Evolutionary conservation across 2,888 invertebrate species (phyloP).

Genomic region (Ommatoiulus sabulosus): DNA sequence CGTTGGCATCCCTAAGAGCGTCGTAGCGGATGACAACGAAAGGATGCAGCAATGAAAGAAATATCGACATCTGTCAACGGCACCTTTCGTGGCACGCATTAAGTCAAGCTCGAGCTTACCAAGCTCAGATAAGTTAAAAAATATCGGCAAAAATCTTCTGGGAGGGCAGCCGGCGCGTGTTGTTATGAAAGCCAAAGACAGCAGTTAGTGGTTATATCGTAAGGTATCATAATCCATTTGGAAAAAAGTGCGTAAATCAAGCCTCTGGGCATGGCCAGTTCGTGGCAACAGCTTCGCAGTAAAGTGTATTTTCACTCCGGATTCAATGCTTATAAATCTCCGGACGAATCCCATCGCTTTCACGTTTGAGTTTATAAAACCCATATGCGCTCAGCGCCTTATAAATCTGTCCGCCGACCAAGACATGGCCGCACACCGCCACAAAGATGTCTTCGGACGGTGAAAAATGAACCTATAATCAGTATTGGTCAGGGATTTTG

Average conservation of each 20-base stretch:
- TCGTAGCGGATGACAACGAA: background rate
- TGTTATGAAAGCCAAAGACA: background rate
- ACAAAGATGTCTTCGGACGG: background rate
- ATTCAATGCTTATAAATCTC: background rate
- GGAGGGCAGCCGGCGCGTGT: background rate
- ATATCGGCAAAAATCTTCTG: background rate
- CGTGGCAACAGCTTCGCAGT: background rate
- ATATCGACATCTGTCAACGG: background rate
- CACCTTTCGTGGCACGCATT: background rate
- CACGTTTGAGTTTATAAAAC: background rate
- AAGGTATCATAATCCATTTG: background rate
- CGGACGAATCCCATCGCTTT: background rate
- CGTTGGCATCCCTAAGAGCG: background rate
- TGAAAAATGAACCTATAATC: background rate
- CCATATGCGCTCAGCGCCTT: background rate
- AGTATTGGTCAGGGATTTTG: background rate
- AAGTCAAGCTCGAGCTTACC: background rate
- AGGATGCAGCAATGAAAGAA: background rate
- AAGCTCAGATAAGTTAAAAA: background rate
- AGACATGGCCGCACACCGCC: background rate
- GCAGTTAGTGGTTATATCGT: background rate
- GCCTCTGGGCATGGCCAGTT: background rate
- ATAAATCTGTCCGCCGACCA: background rate
- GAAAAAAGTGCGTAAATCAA: background rate
- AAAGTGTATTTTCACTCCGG: background rate